Evolutionary conservation across 2,797 vertebrate species (phyloP).

Genomic region (Notoglanidium macrostoma): DNA sequence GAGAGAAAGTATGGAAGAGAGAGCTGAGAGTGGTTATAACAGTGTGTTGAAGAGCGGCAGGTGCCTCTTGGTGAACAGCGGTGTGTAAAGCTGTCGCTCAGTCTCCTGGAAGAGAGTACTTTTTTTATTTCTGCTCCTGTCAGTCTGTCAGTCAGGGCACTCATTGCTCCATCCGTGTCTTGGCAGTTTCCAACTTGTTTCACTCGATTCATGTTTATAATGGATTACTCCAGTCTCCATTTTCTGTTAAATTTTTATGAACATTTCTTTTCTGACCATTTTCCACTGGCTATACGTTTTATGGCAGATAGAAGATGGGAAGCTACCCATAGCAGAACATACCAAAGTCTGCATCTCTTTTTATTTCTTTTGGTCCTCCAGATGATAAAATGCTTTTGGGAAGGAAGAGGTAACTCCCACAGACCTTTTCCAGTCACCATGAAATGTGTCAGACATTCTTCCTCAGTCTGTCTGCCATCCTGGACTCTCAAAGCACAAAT

Average conservation of each 20-base stretch:
- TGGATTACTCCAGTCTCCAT: neutral
- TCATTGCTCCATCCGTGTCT: neutral
- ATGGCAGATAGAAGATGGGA: neutral
- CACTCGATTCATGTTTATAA: neutral
- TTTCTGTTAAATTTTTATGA: neutral
- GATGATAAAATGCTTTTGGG: slow-evolving; percentile 3
- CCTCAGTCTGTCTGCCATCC: neutral
- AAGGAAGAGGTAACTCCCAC: neutral
- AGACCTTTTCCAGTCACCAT: slow-evolving; percentile 16
- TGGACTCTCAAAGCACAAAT: neutral
- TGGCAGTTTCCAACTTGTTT: neutral
- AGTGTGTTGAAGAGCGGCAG: neutral
- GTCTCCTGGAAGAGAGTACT: neutral
- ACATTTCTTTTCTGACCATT: neutral
- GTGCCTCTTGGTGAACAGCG: neutral
- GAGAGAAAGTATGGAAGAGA: neutral
- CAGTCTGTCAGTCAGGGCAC: neutral
- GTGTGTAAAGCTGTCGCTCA: slow-evolving; percentile 2
- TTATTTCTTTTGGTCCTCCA: neutral
- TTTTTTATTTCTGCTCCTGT: slow-evolving; percentile 5
- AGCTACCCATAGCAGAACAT: neutral
- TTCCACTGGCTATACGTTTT: neutral
- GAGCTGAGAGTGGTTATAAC: neutral
- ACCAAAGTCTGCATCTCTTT: neutral
- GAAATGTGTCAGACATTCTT: slow-evolving; percentile 1